phyloP scores from a whole-genome alignment of 2,888 invertebrate genomes.

The Chrysolina haemoptera region DNA sequence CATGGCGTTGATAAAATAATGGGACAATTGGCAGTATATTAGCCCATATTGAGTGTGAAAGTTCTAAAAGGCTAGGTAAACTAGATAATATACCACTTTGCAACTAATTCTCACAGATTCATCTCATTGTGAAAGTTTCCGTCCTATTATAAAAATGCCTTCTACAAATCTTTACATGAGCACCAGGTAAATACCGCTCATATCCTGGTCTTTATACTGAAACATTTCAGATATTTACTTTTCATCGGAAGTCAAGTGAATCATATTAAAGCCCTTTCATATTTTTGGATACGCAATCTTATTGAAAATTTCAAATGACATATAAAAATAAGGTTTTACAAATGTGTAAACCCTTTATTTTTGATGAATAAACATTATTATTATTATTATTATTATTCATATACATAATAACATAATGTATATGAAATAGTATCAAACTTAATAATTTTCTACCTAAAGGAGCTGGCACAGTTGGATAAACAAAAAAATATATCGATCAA shows the following conservation, averaged over 20 bases:
- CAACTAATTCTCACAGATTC: not conserved
- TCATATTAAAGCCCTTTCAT: not conserved
- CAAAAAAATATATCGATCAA: too few relatives aligned
- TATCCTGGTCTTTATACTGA: not conserved
- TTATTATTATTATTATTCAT: too few relatives aligned
- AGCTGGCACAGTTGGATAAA: too few relatives aligned
- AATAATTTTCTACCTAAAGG: too few relatives aligned
- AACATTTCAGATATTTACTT: not conserved
- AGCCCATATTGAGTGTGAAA: conserved; percentile 6
- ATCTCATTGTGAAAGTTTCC: conserved; percentile 6
- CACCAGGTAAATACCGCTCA: not conserved
- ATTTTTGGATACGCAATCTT: too few relatives aligned
- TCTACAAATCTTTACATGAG: not conserved
- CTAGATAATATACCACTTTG: not conserved
- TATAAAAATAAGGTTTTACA: too few relatives aligned
- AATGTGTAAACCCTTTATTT: too few relatives aligned
- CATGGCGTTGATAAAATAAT: conserved; percentile 5
- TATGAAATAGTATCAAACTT: too few relatives aligned
- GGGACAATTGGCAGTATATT: not conserved
- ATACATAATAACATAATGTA: too few relatives aligned
- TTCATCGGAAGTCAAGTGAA: not conserved
- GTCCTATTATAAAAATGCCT: not conserved
- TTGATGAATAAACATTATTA: too few relatives aligned
- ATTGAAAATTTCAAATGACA: too few relatives aligned
- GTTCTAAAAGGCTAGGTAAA: not conserved